phyloP scores from a whole-genome alignment of 2,113 vertebrate genomes.

The Polypterus senegalus region DNA sequence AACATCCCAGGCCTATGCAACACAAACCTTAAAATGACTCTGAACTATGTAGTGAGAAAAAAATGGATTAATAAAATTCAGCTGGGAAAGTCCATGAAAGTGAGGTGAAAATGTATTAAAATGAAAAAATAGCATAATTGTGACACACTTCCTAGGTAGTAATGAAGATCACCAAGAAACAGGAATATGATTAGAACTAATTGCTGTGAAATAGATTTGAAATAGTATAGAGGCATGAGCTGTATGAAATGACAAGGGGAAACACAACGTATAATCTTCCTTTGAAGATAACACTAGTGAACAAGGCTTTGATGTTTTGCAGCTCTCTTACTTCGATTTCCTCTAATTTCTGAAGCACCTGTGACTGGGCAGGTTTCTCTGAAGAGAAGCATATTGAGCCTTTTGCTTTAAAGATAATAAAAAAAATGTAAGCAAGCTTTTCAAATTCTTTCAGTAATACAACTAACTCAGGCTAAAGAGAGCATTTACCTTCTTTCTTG shows the following conservation, averaged over 20 bases:
- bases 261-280: conserved; percentile 23
- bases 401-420: conserved; percentile 16
- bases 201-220: conserved; percentile 42
- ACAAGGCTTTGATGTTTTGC: conserved; percentile 40
- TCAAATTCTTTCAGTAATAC: too few relatives aligned
- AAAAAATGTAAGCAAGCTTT: background rate
- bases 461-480: too few relatives aligned
- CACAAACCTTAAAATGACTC: too few relatives aligned
- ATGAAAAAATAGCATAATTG: background rate
- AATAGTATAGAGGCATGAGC: conserved; percentile 27
- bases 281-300: conserved; percentile 33
- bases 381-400: conserved; percentile 25
- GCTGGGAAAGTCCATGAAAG: too few relatives aligned
- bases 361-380: conserved; percentile 19
- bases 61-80: too few relatives aligned
- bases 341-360: conserved; percentile 21
- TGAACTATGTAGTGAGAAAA: too few relatives aligned
- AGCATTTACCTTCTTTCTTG: too few relatives aligned
- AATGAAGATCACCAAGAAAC: conserved; percentile 14
- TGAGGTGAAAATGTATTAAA: background rate
- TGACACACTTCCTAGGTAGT: conserved; percentile 9
- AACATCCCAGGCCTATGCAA: too few relatives aligned
- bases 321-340: conserved; percentile 25
- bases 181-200: conserved; percentile 37
- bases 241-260: conserved; percentile 13